These are phyloP conservation scores for Chinchilla lanigera DNA, from an alignment of 2,113 vertebrate genomes.

Conservation along the genomic window DNA sequence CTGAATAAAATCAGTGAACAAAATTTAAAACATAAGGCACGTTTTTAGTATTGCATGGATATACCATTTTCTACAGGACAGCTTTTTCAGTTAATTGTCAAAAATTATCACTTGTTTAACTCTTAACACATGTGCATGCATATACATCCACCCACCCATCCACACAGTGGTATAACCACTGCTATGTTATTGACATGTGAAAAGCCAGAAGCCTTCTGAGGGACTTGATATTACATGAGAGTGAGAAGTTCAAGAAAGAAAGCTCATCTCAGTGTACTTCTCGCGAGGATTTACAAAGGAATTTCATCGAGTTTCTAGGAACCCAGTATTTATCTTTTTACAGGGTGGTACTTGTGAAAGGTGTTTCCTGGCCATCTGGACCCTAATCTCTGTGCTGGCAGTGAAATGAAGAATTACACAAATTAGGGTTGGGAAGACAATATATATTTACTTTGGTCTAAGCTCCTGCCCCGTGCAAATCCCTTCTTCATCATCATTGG, in stretches of 20 bases:
- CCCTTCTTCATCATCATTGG: not conserved
- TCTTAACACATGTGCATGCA: not conserved
- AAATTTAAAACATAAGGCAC: not conserved
- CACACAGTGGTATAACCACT: not conserved
- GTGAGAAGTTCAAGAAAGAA: not conserved
- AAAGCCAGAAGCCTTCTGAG: not conserved
- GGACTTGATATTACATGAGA: not conserved
- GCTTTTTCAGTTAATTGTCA: not conserved
- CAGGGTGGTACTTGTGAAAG: not conserved
- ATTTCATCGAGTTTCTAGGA: not conserved
- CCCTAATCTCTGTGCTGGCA: not conserved
- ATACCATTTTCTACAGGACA: not conserved
- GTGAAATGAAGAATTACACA: not conserved
- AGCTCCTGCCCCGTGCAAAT: not conserved
- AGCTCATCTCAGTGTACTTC: not conserved
- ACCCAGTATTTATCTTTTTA: not conserved
- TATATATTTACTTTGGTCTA: not conserved
- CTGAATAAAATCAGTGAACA: slow-evolving; percentile 39
- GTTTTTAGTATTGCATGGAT: not conserved
- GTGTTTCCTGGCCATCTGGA: not conserved
- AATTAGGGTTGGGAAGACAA: not conserved
- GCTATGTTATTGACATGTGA: not conserved
- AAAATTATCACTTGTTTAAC: not conserved
- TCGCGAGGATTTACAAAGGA: not conserved
- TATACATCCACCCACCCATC: accelerated